These are phyloP conservation scores for Notodromas monacha DNA, from an alignment of 2,888 invertebrate species.

Conservation along the genomic window DNA sequence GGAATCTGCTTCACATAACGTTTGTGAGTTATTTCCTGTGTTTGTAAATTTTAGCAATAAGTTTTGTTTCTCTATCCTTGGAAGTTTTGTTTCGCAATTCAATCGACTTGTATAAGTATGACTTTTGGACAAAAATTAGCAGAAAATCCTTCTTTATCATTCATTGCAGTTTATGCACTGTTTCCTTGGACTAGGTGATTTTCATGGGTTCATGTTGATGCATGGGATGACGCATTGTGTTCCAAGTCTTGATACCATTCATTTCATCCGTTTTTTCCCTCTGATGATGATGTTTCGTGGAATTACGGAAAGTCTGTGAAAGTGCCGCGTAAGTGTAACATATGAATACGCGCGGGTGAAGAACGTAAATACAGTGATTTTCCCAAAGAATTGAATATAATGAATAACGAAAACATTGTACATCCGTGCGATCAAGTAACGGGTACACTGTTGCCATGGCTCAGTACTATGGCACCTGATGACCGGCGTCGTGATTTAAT, in stretches of 20 bases:
- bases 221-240: constrained; percentile 4
- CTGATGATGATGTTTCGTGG: constrained; percentile 4
- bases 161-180: constrained; percentile 4
- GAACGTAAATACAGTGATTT: constrained; percentile 4
- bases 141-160: constrained; percentile 4
- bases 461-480: constrained; percentile 4
- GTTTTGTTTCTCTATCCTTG: constrained; percentile 4
- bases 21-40: constrained; percentile 4
- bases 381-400: constrained; percentile 4
- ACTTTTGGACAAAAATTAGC: constrained; percentile 4
- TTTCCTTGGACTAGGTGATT: constrained; percentile 4
- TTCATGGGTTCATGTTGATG: constrained; percentile 4
- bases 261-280: constrained; percentile 4
- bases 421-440: constrained; percentile 4
- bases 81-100: constrained; percentile 4
- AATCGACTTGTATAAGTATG: constrained; percentile 4
- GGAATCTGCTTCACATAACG: constrained; percentile 4
- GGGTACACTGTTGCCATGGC: constrained; percentile 4
- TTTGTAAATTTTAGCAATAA: constrained; percentile 4
- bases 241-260: constrained; percentile 4
- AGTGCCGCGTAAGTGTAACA: constrained; percentile 4
- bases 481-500: constrained; percentile 4
- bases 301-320: constrained; percentile 4
- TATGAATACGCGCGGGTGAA: constrained; percentile 4
- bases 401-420: constrained; percentile 4